These are phyloP conservation scores for Acropora tenuis DNA, from an alignment of 64 coral and sea anemone species.

Conservation along the genomic window DNA sequence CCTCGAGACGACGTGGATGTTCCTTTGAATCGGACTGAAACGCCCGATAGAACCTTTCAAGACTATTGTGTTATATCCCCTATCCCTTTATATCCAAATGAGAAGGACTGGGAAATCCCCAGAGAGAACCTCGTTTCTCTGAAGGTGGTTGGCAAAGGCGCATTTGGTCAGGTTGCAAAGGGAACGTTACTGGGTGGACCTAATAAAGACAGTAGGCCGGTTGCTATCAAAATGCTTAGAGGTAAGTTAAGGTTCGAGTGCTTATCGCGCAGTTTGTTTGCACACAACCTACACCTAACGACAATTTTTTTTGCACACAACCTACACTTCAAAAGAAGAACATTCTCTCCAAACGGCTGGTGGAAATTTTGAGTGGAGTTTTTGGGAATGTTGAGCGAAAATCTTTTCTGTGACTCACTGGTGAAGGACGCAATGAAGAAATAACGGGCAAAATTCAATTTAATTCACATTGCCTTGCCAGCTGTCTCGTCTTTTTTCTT, in stretches of 20 bases:
- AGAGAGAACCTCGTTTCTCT: slow-evolving; percentile 21
- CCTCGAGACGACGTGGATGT: not conserved
- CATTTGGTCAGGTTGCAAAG: slow-evolving; percentile 65
- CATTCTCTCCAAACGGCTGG: too few relatives aligned
- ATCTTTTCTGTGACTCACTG: too few relatives aligned
- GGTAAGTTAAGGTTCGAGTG: not conserved
- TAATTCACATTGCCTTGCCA: too few relatives aligned
- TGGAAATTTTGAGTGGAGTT: too few relatives aligned
- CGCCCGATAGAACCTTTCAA: not conserved
- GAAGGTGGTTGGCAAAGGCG: slow-evolving; percentile 70
- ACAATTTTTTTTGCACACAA: too few relatives aligned
- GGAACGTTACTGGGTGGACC: not conserved
- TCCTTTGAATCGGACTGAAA: not conserved
- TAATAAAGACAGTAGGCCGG: slow-evolving; percentile 8
- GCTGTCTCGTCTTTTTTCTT: too few relatives aligned
- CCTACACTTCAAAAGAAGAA: too few relatives aligned
- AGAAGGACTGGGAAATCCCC: slow-evolving; percentile 50
- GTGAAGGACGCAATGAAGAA: too few relatives aligned
- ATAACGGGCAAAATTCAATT: too few relatives aligned
- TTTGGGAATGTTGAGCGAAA: too few relatives aligned
- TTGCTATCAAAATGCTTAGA: slow-evolving; percentile 70
- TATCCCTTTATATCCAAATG: not conserved
- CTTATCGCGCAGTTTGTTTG: not conserved
- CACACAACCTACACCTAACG: too few relatives aligned
- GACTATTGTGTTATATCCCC: slow-evolving; percentile 57